phyloP scores from a whole-genome alignment of 2,888 invertebrate species.

The Callosobruchus maculatus region DNA sequence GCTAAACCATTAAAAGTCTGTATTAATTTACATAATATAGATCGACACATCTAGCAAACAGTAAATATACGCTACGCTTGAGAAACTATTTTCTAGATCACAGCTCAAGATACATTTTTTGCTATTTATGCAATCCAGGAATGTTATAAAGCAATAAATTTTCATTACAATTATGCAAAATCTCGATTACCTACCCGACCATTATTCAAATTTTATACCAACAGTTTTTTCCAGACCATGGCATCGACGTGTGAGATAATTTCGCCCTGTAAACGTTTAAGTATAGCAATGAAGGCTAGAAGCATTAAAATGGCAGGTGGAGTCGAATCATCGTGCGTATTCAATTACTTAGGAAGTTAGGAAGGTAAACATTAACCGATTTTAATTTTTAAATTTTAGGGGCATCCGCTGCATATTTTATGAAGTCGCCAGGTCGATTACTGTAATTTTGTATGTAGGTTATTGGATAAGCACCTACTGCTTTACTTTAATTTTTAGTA shows the following conservation, averaged over 20 bases:
- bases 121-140: slow-evolving; percentile 12
- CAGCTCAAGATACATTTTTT: background rate
- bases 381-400: background rate
- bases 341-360: background rate
- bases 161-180: slow-evolving; percentile 22
- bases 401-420: background rate
- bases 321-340: background rate
- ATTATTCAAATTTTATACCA: background rate
- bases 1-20: background rate
- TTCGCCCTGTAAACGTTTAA: background rate
- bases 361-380: background rate
- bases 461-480: background rate
- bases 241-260: background rate
- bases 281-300: background rate
- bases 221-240: background rate
- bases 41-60: background rate
- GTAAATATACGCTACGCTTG: background rate
- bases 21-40: no score
- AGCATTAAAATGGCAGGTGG: background rate
- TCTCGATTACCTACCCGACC: slow-evolving; percentile 6
- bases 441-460: background rate
- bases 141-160: slow-evolving; percentile 24
- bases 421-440: background rate
- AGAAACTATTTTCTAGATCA: background rate
- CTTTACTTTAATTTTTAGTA: no score